phyloP scores from a whole-genome alignment of 35 echinoderm and acorn worm genomes.

The Ophiothrix spiculata region DNA sequence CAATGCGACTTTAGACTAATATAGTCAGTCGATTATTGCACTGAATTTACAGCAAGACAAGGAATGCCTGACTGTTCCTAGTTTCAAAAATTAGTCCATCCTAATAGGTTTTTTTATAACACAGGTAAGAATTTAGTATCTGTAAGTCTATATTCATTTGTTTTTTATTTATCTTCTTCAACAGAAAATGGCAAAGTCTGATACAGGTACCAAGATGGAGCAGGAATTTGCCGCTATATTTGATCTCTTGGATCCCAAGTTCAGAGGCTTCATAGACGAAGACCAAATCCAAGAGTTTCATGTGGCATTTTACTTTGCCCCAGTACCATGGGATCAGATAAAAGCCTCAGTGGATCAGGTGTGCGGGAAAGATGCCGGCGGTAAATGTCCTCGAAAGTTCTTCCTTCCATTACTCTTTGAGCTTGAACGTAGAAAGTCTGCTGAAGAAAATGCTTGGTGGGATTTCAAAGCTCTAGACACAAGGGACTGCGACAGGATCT shows the following conservation, averaged over 20 bases:
- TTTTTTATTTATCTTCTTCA: background rate
- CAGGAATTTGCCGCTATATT: conserved; percentile 69
- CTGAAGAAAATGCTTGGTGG: conserved; percentile 87
- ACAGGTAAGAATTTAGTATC: background rate
- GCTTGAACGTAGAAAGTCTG: conserved; percentile 68
- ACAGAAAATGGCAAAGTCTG: background rate
- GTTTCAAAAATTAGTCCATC: too few species aligned
- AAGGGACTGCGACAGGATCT: conserved; percentile 56
- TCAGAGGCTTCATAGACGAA: conserved; percentile 64
- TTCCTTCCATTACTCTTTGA: conserved; percentile 85
- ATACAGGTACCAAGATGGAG: background rate
- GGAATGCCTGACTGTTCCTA: too few species aligned
- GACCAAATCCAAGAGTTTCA: conserved; percentile 82
- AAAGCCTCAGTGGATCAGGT: conserved; percentile 17
- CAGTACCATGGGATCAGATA: conserved; percentile 71
- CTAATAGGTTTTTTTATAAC: background rate
- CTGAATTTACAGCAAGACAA: background rate
- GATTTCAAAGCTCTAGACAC: conserved; percentile 93
- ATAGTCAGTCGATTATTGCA: background rate
- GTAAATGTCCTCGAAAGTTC: conserved; percentile 51
- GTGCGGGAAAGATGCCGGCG: conserved; percentile 40
- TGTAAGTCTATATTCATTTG: background rate
- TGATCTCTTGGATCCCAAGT: conserved; percentile 59
- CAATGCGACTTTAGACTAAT: too few species aligned
- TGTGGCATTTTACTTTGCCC: conserved; percentile 53